These are phyloP conservation scores for Microctenopoma stevenorrisi DNA, from an alignment of 2,797 vertebrate genomes.

Conservation along the genomic window DNA sequence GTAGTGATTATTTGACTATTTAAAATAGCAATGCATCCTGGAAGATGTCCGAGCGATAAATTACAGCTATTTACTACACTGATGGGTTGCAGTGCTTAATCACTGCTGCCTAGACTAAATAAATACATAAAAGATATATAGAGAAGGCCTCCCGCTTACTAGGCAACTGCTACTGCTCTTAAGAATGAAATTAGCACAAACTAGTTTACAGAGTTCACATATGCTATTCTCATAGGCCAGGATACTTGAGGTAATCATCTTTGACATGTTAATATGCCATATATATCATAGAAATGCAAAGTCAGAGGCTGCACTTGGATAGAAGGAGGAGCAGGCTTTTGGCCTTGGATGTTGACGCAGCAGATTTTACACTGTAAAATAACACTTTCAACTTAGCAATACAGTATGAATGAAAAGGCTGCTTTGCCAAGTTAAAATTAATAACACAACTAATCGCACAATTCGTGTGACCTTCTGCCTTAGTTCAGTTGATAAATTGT, in stretches of 20 bases:
- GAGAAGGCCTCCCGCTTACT: conserved; percentile 36
- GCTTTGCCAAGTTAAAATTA: too few species aligned
- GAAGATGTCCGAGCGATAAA: conserved; percentile 66
- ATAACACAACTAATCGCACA: too few species aligned
- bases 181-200: conserved; percentile 22
- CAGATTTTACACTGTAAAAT: too few species aligned
- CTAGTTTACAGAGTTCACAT: conserved; percentile 35
- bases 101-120: conserved; percentile 49
- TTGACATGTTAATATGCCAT: conserved; percentile 25
- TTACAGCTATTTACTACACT: conserved; percentile 64
- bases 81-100: conserved; percentile 64
- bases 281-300: conserved; percentile 10
- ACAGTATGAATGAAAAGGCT: too few species aligned
- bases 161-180: conserved; percentile 15
- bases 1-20: conserved; percentile 40
- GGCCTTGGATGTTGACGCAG: not conserved
- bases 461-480: too few species aligned
- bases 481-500: too few species aligned
- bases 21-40: conserved; percentile 59
- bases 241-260: conserved; percentile 21
- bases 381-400: too few species aligned
- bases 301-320: conserved; percentile 12
- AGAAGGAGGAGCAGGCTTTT: not conserved
- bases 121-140: conserved; percentile 55
- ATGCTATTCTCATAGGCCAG: conserved; percentile 6